phyloP scores from a whole-genome alignment of 35 echinoderm and acorn worm species.

The Hemicentrotus pulcherrimus region DNA sequence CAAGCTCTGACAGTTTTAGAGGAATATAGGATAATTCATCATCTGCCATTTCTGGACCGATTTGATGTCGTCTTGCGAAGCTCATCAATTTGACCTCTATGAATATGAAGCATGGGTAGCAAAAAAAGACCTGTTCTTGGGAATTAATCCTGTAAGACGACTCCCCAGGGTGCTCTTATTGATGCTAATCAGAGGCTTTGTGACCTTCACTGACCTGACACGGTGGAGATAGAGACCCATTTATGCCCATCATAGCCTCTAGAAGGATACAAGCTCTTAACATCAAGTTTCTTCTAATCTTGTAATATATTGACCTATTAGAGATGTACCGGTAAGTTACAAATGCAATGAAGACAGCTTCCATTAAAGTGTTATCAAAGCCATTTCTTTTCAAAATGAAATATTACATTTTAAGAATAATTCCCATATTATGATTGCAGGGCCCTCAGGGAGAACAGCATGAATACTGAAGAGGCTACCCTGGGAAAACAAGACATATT shows the following conservation, averaged over 20 bases:
- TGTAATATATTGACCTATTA: neutral
- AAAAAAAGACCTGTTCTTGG: neutral
- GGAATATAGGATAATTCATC: neutral
- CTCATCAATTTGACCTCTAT: neutral
- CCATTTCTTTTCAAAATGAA: neutral
- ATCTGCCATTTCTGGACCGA: neutral
- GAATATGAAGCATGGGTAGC: neutral
- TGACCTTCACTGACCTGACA: neutral
- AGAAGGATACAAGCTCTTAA: neutral
- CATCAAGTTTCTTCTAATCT: neutral
- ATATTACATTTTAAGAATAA: neutral
- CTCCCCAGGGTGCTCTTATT: neutral
- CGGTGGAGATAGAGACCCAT: neutral
- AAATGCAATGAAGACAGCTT: neutral
- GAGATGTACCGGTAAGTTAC: neutral
- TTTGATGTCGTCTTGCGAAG: neutral
- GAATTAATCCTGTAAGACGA: neutral
- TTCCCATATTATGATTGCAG: too few species aligned
- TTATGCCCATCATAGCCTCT: neutral
- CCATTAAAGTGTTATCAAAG: neutral
- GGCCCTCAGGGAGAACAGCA: too few species aligned
- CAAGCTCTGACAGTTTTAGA: neutral
- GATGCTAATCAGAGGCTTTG: neutral
- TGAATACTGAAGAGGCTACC: too few species aligned
- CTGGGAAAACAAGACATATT: too few species aligned